Evolutionary conservation across 2,113 vertebrate species (phyloP), one percentile per base, ranked within the genome.

Genomic region (Himantopus leucocephalus): DNA sequence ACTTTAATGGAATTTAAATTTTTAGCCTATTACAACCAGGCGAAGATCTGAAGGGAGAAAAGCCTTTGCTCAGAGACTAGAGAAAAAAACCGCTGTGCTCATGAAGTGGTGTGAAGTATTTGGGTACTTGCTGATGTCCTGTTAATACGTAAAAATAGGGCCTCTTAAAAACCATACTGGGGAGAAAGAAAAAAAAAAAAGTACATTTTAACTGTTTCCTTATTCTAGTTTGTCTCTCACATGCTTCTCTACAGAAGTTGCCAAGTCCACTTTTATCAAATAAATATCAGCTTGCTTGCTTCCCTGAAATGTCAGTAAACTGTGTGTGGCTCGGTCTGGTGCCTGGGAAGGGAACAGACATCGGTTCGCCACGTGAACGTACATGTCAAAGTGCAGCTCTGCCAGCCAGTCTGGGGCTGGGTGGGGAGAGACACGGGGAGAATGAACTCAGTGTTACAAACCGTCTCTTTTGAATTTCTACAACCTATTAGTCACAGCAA

Each of bases 401-500:
- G 87, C 79, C 66, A 93, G 52, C 50, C 92, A n/a, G 58, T n/a
- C 90, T 39, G 39, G 66, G 83, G 60, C 87, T 55, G 68, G 64
- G 70, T 85, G 81, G n/a, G 59, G 84, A 90, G 63, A 72, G 70
- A 47, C 93, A 34, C 1, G 5, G 66, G 62, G 41, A 92, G 94
- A 94, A 96, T 92, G 88, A 95, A 80, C 90, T 95, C 92, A 34
- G 62, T 92, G 78, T 89, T 73, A 71, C 96, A 92, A 89, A 94
- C 70, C 0, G 4, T 83, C 91, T 91, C 95, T 92, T 95, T 96
- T 94, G 91, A 95, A 97, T 97, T 94, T 95, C 92, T 93, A 59
- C 59, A 91, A 89, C 82, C 91, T 95, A 97, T 96, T 97, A 96
- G 89, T 97, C 96, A 95, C 90, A 89, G 94, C 88, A 96, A 97